phyloP scores from a whole-genome alignment of 2,113 vertebrate genomes.

The Salminus brasiliensis region DNA sequence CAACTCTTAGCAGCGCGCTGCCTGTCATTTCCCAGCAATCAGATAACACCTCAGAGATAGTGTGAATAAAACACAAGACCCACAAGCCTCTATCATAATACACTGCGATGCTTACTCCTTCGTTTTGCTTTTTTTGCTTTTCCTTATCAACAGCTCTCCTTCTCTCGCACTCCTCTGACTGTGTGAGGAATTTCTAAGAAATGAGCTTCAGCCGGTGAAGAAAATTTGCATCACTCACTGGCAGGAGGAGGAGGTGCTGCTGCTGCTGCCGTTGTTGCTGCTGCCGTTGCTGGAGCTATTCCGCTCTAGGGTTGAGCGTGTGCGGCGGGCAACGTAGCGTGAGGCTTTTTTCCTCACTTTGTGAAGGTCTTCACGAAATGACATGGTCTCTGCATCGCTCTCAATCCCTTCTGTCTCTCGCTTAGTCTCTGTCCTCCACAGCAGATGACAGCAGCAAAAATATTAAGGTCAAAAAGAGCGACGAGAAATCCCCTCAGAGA shows the following conservation, averaged over 20 bases:
- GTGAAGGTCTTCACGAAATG: slow-evolving; percentile 19
- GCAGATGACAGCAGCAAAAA: slow-evolving; percentile 32
- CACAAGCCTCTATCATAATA: slow-evolving; percentile 4
- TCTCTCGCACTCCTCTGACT: neutral
- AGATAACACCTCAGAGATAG: slow-evolving; percentile 62
- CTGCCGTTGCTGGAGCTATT: slow-evolving; percentile 8
- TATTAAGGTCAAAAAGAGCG: slow-evolving; percentile 39
- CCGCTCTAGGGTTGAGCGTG: neutral
- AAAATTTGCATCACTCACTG: slow-evolving; percentile 26
- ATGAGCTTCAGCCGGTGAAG: neutral
- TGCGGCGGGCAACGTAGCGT: slow-evolving; percentile 11
- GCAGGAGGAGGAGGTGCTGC: neutral
- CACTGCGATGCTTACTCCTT: neutral
- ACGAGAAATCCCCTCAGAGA: slow-evolving; percentile 47
- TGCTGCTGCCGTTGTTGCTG: too few species aligned
- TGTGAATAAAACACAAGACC: neutral
- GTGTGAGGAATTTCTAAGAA: neutral
- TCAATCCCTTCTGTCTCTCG: neutral
- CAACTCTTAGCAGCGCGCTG: slow-evolving; percentile 42
- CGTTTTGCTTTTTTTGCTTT: neutral
- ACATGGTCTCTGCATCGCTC: neutral
- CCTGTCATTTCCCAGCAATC: slow-evolving; percentile 63
- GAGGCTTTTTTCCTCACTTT: slow-evolving; percentile 21
- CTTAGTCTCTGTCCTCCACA: slow-evolving; percentile 9
- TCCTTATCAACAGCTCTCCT: neutral